These are phyloP conservation scores for Hemichromis elongatus DNA, from an alignment of 2,113 vertebrate species.

Conservation along the genomic window DNA sequence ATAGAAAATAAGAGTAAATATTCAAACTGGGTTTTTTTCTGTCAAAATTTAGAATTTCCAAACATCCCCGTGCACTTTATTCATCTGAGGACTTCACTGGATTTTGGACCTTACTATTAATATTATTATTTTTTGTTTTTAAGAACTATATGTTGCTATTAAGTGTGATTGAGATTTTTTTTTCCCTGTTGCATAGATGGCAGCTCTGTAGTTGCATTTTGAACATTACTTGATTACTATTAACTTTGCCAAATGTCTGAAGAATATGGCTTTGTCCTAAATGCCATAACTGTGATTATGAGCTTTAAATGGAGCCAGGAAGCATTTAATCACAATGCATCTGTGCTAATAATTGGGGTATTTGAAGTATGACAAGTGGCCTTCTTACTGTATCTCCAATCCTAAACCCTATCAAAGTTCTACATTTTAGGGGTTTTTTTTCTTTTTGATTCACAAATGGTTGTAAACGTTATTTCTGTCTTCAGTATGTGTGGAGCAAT, in stretches of 20 bases:
- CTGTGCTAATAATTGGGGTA: constrained; percentile 4
- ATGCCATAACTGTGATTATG: constrained; percentile 37
- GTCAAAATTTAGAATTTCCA: background rate
- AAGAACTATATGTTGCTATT: background rate
- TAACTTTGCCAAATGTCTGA: constrained; percentile 48
- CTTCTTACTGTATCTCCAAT: constrained; percentile 46
- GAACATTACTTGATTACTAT: constrained; percentile 33
- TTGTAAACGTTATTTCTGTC: background rate
- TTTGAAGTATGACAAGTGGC: constrained; percentile 51
- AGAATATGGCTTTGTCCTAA: background rate
- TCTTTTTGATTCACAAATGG: background rate
- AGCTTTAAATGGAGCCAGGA: constrained; percentile 42
- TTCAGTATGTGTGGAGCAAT: background rate
- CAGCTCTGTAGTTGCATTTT: constrained; percentile 8
- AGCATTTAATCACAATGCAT: background rate
- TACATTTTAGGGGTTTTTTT: background rate
- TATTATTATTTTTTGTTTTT: background rate
- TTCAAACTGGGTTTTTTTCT: background rate
- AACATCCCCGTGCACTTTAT: constrained; percentile 48
- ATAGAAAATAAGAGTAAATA: background rate
- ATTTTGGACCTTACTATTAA: background rate
- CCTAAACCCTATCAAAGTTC: background rate
- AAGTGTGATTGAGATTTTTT: background rate
- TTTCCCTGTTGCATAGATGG: background rate
- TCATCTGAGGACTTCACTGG: background rate